phyloP scores from a whole-genome alignment of 1,140 invertebrate genomes.

The Nephotettix cincticeps region DNA sequence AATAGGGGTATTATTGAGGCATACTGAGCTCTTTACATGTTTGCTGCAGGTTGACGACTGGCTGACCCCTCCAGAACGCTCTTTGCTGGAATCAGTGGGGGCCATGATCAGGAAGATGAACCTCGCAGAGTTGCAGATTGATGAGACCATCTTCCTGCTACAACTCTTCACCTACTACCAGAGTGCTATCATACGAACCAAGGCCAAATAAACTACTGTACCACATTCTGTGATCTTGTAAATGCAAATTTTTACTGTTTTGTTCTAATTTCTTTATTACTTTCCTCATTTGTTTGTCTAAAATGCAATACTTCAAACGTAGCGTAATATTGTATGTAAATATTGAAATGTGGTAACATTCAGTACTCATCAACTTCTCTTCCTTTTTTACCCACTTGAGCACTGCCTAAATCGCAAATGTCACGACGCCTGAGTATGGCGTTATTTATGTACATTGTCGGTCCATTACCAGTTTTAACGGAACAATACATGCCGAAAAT shows the following conservation, averaged over 20 bases:
- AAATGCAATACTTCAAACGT: no score
- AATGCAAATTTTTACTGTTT: neutral
- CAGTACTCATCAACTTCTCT: no score
- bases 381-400: no score
- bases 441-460: no score
- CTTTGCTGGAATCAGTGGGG: slow-evolving; percentile 65
- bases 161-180: slow-evolving; percentile 48
- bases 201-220: slow-evolving; percentile 1
- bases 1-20: no score
- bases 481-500: no score
- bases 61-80: slow-evolving; percentile 73
- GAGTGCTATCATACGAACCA: slow-evolving; percentile 9
- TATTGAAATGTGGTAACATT: no score
- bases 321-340: no score
- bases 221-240: neutral
- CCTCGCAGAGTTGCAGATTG: slow-evolving; percentile 64
- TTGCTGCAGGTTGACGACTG: slow-evolving; percentile 67
- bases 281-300: neutral
- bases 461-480: no score
- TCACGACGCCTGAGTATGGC: no score
- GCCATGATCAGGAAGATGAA: slow-evolving; percentile 64
- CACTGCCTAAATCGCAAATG: no score
- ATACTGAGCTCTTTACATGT: no score
- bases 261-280: neutral
- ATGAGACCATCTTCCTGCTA: slow-evolving; percentile 72